Base-by-base conservation (phyloP, 2,797 vertebrate species). In the Meriones psammophilus region DNA sequence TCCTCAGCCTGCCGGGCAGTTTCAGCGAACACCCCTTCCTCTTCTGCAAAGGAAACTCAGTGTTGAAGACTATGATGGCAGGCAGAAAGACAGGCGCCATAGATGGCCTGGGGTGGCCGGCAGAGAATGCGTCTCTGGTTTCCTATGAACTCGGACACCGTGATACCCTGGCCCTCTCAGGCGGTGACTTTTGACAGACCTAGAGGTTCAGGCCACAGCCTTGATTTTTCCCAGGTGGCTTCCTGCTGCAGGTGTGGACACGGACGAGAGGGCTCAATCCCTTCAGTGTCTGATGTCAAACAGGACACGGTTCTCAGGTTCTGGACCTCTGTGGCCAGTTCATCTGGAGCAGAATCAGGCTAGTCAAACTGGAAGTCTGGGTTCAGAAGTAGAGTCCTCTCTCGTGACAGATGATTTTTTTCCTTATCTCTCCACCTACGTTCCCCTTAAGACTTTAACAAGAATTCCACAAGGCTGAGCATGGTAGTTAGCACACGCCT, bases 61-160 rank as follows among this genome's bases (percentile, higher is more conserved):
- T 15, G 2, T 46, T 26, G 71, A 68, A 60, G 58, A 33, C 60
- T 10, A 14, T 10, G 69, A 30, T 12, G 22, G n/a, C 73, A 10
- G 20, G 46, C 14, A 36, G 28, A 33, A 73, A 89, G 86, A 46
- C 9, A 28, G 74, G 1, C 17, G 15, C 6, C 0, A 24, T 13
- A 17, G 71, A 46, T 46, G 8, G 62, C n/a, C 17, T 54, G 12
- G 54, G 2, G 30, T 22, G 18, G 30, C 42, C 33, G 42, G 46
- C 1, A 17, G 8, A 13, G 71, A 30, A 28, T 20, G 24, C 1
- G 14, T 77, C 56, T 78, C 64, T 39, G 46, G 13, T 28, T 77
- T 39, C 6, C 10, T 13, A 6, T 73, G 10, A 3, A 8, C 28
- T 22, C 1, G 4, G 15, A 26, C 0, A 4, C 3, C 9, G 2